Conservation (phyloP, 2,888 invertebrate genomes). For the Mellilla xanthometata region DNA sequence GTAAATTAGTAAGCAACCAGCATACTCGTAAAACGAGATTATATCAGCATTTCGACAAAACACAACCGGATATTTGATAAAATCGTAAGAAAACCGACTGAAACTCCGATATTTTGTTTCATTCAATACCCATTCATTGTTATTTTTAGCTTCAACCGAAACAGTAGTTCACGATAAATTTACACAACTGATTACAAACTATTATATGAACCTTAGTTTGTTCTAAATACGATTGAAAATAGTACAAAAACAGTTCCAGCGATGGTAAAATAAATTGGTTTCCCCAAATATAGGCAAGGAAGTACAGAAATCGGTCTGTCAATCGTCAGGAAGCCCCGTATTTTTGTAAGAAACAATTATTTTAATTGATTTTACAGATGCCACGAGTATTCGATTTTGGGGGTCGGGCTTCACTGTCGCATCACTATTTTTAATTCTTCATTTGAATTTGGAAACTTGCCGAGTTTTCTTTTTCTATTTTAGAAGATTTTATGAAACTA, state of each 20-base stretch:
- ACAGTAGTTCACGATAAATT: conserved; percentile 38
- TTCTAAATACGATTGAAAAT: conserved; percentile 31
- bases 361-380: conserved; percentile 75
- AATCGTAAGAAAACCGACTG: conserved; percentile 41
- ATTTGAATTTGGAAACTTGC: conserved; percentile 28
- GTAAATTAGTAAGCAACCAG: background rate
- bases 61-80: conserved; percentile 36
- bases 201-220: background rate
- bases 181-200: background rate
- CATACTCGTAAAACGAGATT: background rate
- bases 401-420: conserved; percentile 33
- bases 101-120: conserved; percentile 49
- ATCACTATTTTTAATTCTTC: conserved; percentile 27
- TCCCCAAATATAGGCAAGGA: conserved; percentile 54
- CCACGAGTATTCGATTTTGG: conserved; percentile 33
- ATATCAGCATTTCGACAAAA: conserved; percentile 1
- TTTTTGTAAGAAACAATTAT: conserved; percentile 76
- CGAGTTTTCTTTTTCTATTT: conserved; percentile 6
- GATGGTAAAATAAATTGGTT: conserved; percentile 28
- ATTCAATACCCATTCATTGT: conserved; percentile 55
- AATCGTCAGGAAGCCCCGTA: conserved; percentile 72
- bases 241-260: conserved; percentile 7
- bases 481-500: background rate
- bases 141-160: conserved; percentile 65
- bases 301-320: conserved; percentile 65